Conservation (phyloP, 2,797 vertebrate genomes). For the Craterocephalus amniculus region DNA sequence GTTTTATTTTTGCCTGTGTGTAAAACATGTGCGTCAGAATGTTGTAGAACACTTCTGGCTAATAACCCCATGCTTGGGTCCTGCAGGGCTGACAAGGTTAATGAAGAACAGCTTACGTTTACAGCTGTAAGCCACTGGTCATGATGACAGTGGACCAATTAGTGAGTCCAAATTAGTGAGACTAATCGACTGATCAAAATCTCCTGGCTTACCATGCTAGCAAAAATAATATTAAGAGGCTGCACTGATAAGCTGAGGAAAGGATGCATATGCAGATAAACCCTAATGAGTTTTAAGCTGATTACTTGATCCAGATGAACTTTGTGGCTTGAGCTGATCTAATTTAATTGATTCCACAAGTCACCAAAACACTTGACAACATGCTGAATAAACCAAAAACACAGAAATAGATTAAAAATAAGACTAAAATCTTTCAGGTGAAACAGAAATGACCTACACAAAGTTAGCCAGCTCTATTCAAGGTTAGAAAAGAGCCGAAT, state of each 20-base stretch:
- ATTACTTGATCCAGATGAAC: constrained; percentile 31
- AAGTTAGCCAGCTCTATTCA: constrained; percentile 30
- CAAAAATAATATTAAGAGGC: constrained; percentile 1
- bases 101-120: constrained; percentile 20
- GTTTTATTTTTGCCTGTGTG: too few species aligned
- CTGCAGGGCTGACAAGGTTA: constrained; percentile 10
- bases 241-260: not conserved
- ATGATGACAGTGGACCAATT: not conserved
- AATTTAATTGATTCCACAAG: constrained; percentile 25
- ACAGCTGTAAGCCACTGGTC: not conserved
- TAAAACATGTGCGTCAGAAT: too few species aligned
- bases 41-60: not conserved
- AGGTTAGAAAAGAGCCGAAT: constrained; percentile 34
- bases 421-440: constrained; percentile 13
- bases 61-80: not conserved
- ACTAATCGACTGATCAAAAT: constrained; percentile 1
- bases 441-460: constrained; percentile 6
- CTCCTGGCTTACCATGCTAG: not conserved
- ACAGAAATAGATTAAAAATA: not conserved
- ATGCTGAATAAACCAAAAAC: constrained; percentile 4
- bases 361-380: not conserved
- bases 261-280: constrained; percentile 11
- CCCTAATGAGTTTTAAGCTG: constrained; percentile 37
- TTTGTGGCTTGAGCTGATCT: constrained; percentile 10
- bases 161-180: not conserved